Conservation (phyloP, 1,140 invertebrate genomes). For the Elysia chlorotica region DNA sequence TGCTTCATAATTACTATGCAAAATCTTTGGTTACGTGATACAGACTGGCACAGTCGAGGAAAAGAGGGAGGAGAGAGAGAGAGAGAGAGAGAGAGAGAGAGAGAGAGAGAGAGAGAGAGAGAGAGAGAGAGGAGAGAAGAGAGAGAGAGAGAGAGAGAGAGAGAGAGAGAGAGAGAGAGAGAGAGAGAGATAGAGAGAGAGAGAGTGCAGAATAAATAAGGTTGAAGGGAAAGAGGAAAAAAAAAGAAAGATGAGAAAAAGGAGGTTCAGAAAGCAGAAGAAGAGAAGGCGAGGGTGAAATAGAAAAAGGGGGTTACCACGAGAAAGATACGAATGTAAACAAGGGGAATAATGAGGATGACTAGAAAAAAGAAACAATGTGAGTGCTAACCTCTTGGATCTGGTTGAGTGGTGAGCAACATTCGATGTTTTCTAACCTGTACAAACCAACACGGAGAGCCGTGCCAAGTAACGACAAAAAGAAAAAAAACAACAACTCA, state of each 20-base stretch:
- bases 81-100: conserved; percentile 5
- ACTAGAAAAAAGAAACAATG: not conserved
- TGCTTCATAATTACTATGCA: not conserved
- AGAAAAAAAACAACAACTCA: no score
- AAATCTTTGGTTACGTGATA: not conserved
- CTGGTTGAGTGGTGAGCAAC: not conserved
- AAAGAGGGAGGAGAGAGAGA: conserved; percentile 3
- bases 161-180: conserved; percentile 31
- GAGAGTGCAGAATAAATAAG: conserved; percentile 17
- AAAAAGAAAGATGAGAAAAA: not conserved
- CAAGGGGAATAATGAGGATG: not conserved
- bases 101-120: not conserved
- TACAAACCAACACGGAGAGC: not conserved
- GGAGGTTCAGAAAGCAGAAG: conserved; percentile 4
- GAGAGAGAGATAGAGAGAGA: conserved; percentile 14
- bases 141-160: not conserved
- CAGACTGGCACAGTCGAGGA: not conserved
- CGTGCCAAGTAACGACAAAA: no score
- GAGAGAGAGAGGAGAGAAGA: not conserved
- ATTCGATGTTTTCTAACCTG: not conserved
- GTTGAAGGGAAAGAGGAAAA: not conserved
- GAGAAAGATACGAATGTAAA: not conserved
- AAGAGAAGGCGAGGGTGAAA: not conserved
- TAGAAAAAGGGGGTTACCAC: not conserved
- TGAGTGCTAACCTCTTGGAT: not conserved